Base-by-base conservation (phyloP, 2,113 vertebrate genomes). In the Trachemys scripta region DNA sequence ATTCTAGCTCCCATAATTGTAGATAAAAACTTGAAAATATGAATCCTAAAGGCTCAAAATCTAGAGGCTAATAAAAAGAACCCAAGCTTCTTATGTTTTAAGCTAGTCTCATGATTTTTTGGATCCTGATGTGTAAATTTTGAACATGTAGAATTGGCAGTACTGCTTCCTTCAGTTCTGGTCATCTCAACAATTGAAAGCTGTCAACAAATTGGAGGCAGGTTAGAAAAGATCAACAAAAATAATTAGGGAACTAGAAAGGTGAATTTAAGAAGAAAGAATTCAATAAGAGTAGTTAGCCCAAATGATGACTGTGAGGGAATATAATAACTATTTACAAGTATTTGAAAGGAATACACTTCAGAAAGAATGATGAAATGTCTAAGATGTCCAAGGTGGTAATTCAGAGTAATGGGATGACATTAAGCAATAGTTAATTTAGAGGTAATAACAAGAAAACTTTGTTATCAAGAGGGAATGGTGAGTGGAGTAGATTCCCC, bases 1-100 rank as follows among this genome's bases (percentile, higher is more conserved):
- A 27, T 90, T 93, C 90, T 95, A 57, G 31, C 20, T 93, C 88
- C 47, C 85, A 45, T 4, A 42, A 51, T 83, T 94, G 78, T 80
- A 93, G 91, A 90, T 59, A 84, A 6, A 80, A 88, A 85, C 6
- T 78, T 11, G 0, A 0, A 78, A 72, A 84, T 80, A 76, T 25
- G 42, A 45, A 22, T 4, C 84, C 29, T 1, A 65, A 83, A 50
- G 50, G 16, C 65, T 72, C 65, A 38, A 72, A 72, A 38, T n/a
- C 62, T 69, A 69, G 62, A 69, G 17, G n/a, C 10, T 90, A 62
- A 22, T 65, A n/a, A 72, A 82, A 93, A 76, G 9, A 72, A 80
- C 22, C 25, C 1, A 84, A 89, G 2, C 8, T 19, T 5, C 82
- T 10, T 35, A 3, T 20, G 49, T 51, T 51, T 80, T 80, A 76